Evolutionary conservation across 1,140 invertebrate genomes (phyloP).

Genomic region (Aphaenogaster floridana): DNA sequence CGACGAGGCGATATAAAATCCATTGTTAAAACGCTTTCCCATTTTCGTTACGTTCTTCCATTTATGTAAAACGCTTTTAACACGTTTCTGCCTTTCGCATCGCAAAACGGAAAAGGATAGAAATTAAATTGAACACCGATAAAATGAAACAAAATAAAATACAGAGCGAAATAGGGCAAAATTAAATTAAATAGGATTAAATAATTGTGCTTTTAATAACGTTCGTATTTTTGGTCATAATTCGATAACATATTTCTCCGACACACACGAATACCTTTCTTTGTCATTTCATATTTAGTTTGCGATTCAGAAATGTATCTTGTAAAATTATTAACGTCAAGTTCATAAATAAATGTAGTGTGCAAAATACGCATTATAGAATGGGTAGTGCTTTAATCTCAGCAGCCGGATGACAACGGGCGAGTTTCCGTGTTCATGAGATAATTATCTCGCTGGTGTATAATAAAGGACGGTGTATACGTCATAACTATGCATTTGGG

Average conservation of each 20-base stretch:
- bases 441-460: constrained; percentile 52
- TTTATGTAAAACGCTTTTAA: constrained; percentile 2
- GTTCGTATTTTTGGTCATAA: background rate
- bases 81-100: background rate
- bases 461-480: constrained; percentile 7
- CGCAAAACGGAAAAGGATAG: background rate
- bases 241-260: background rate
- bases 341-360: constrained; percentile 4
- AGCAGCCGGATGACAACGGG: constrained; percentile 41
- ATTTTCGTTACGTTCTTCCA: constrained; percentile 9
- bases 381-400: constrained; percentile 27
- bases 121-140: constrained; percentile 25
- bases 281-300: background rate
- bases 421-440: constrained; percentile 46
- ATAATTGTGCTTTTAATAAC: background rate
- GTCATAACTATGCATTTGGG: constrained; percentile 43
- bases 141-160: background rate
- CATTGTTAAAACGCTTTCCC: constrained; percentile 13
- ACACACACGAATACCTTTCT: background rate
- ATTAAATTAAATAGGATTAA: constrained; percentile 17
- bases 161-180: background rate
- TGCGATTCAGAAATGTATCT: background rate
- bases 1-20: constrained; percentile 37
- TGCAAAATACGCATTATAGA: background rate
- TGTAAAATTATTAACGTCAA: background rate